phyloP scores from a whole-genome alignment of 2,113 vertebrate species.

The Amphiprion percula region DNA sequence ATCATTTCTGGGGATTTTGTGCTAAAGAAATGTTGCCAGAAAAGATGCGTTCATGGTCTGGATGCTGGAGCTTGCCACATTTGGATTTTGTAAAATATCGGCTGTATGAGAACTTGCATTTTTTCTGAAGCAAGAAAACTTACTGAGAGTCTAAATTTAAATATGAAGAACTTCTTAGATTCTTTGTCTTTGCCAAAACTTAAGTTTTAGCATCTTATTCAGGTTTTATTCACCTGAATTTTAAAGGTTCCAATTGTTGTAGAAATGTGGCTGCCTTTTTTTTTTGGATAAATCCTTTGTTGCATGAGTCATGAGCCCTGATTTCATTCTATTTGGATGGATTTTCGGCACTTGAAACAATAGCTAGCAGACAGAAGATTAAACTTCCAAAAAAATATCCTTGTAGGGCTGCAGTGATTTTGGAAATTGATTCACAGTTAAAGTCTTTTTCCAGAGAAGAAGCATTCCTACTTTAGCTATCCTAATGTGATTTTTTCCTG shows the following conservation, averaged over 20 bases:
- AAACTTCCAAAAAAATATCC: not conserved
- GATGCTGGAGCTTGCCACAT: not conserved
- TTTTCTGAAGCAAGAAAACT: not conserved
- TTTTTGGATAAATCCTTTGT: not conserved
- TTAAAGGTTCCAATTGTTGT: conserved; percentile 7
- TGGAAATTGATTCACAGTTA: not conserved
- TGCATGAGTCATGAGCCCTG: not conserved
- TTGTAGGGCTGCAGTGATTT: not conserved
- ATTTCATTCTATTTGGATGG: not conserved
- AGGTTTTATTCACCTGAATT: not conserved
- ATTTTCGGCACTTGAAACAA: not conserved
- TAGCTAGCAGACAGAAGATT: not conserved
- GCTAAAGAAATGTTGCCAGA: too few relatives aligned
- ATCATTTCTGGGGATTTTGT: not conserved
- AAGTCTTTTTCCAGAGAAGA: not conserved
- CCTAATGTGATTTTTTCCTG: not conserved
- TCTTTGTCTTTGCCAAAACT: not conserved
- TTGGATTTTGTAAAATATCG: not conserved
- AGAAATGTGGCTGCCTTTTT: too few relatives aligned
- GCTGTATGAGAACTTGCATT: not conserved
- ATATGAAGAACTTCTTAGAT: not conserved
- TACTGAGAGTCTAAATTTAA: not conserved
- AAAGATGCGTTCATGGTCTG: not conserved
- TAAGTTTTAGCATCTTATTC: not conserved
- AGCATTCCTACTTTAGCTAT: not conserved